A percentile compares a stretch with the other conserved stretches of the same genome.
phyloP scores from a whole-genome alignment of 2,797 vertebrate species.

The Eulemur mongoz region DNA sequence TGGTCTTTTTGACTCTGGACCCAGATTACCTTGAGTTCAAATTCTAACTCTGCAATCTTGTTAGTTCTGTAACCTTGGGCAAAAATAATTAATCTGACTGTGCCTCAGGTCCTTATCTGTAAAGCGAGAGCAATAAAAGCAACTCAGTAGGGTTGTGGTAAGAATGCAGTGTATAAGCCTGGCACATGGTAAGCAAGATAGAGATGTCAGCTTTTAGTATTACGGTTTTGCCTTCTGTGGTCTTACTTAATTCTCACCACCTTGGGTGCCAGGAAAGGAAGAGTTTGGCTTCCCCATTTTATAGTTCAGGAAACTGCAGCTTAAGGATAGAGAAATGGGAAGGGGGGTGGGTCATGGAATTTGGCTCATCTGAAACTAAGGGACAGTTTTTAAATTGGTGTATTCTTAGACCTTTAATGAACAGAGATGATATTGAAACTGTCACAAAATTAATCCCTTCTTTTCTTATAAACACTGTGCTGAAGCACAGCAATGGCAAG shows the following conservation, averaged over 20 bases:
- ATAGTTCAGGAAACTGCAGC: not conserved
- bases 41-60: not conserved
- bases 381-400: not conserved
- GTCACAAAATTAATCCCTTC: conserved; percentile 77
- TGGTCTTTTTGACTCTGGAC: not conserved
- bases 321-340: not conserved
- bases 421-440: not conserved
- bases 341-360: not conserved
- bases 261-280: not conserved
- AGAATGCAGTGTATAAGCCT: not conserved
- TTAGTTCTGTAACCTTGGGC: not conserved
- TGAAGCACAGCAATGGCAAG: conserved; percentile 49
- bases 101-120: not conserved
- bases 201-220: not conserved
- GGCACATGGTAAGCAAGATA: not conserved
- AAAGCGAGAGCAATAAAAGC: not conserved
- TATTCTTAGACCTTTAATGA: not conserved
- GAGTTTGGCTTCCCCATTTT: not conserved
- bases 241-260: not conserved
- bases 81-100: not conserved
- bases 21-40: not conserved
- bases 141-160: not conserved
- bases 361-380: not conserved
- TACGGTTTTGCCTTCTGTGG: not conserved
- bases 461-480: conserved; percentile 68